phyloP scores from a whole-genome alignment of 2,113 vertebrate species.

The Cairina moschata region DNA sequence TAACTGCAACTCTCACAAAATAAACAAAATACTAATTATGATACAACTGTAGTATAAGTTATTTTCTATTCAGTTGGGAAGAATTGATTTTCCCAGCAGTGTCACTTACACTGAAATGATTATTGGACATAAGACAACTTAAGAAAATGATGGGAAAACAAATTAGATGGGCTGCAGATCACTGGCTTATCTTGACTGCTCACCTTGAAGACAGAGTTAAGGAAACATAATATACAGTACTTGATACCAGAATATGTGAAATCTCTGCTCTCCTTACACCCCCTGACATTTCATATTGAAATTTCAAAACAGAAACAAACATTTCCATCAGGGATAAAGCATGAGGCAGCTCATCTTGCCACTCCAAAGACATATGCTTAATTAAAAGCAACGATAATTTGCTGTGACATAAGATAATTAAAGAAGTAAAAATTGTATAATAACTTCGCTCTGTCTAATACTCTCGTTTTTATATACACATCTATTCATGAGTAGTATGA shows the following conservation, averaged over 20 bases:
- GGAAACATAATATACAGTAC: conserved; percentile 13
- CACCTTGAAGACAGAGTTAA: conserved; percentile 32
- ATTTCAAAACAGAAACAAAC: not conserved
- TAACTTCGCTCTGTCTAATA: not conserved
- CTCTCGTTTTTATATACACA: not conserved
- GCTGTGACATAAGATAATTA: conserved; percentile 32
- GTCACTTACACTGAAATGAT: conserved; percentile 66
- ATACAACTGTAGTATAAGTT: conserved; percentile 22
- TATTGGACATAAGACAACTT: conserved; percentile 58
- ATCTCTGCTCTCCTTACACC: not conserved
- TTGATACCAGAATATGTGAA: not conserved
- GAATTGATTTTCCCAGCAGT: conserved; percentile 69
- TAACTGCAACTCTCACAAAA: conserved; percentile 37
- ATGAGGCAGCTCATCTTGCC: not conserved
- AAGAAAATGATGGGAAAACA: conserved; percentile 60
- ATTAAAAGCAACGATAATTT: conserved; percentile 33
- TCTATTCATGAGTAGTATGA: not conserved
- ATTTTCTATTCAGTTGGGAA: conserved; percentile 65
- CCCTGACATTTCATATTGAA: not conserved
- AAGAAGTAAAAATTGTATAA: not conserved
- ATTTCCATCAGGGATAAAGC: not conserved
- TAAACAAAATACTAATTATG: conserved; percentile 61
- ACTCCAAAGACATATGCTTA: not conserved
- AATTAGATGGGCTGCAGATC: conserved; percentile 35
- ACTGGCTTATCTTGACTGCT: conserved; percentile 53